Base-by-base conservation (phyloP, 2,797 vertebrate species). In the Lemur catta region DNA sequence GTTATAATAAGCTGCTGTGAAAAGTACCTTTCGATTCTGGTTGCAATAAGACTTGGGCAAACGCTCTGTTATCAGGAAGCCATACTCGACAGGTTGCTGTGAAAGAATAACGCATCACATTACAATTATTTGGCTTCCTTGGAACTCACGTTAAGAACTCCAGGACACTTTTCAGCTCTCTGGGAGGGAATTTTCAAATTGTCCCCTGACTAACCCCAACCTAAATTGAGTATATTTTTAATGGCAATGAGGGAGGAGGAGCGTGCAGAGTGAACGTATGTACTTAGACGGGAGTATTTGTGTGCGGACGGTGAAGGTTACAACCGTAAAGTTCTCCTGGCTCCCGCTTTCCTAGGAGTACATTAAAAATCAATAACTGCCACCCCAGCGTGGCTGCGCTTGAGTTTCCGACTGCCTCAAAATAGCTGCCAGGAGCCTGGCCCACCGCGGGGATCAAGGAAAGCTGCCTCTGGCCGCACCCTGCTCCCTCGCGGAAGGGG, bases 341-440 rank as follows among this genome's bases (percentile, higher is more conserved):
- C 41, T 85, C 22, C 63, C 20, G 63, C 72, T 96, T 95, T 95
- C 89, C 86, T 94, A 82, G 57, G 92, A 96, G 48, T 78, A 43
- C 81, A 94, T 97, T 95, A 95, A 97, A 97, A 94, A 97, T 91
- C 89, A 96, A 94, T 96, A 97, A 89, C 50, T 46, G 82, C 93
- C 79, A 91, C 93, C 63, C 57, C 59, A 48, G 78, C 20, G 63
- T 61, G 71, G 93, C 94, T 85, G 96, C 71, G 72, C 94, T 92
- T 79, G 94, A 96, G 97, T 97, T 98, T 98, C 98, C 95, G 93
- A 91, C 84, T 55, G 92, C 95, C 97, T 91, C 96, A 97, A 98
- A 98, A 98, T 97, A 98, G 97, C 95, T 74, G 89, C 87, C n/a
- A 69, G 92, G 96, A 97, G 90, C 85, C 89, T 71, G 93, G 94